A percentile compares a stretch with the other conserved stretches of the same genome.
phyloP scores from a whole-genome alignment of 2,113 vertebrate genomes.

The Sitta europaea region DNA sequence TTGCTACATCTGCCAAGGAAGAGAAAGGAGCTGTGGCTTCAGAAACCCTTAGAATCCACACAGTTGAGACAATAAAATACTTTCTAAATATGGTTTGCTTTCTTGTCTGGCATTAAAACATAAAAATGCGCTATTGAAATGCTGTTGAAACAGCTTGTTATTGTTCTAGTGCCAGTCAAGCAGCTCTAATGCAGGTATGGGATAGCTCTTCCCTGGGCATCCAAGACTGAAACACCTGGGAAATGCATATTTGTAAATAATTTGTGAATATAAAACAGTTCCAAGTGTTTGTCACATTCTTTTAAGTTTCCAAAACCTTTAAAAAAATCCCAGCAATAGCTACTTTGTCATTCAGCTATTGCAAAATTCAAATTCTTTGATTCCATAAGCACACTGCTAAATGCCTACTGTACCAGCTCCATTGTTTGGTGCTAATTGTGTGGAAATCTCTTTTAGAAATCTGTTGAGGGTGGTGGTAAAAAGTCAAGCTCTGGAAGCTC shows the following conservation, averaged over 20 bases:
- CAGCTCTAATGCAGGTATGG: neutral
- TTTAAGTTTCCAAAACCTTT: neutral
- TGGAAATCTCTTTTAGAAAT: constrained; percentile 77
- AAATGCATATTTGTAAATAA: neutral
- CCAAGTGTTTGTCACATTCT: neutral
- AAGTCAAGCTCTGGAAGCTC: constrained; percentile 85
- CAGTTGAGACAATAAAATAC: neutral
- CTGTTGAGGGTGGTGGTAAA: constrained; percentile 80
- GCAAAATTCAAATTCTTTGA: neutral
- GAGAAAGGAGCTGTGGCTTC: neutral
- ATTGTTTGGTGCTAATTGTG: neutral
- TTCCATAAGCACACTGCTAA: neutral
- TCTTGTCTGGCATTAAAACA: neutral
- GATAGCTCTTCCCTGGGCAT: neutral
- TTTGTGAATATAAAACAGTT: neutral
- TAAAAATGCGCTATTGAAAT: neutral
- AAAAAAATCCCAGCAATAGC: neutral
- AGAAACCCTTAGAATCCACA: neutral
- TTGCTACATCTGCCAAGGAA: neutral
- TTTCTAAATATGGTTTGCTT: neutral
- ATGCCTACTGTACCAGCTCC: neutral
- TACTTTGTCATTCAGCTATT: neutral
- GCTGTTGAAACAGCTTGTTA: neutral
- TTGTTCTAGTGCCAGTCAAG: neutral
- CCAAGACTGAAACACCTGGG: neutral